phyloP scores from a whole-genome alignment of 2,888 invertebrate genomes.

The Lasioglossum pauxillum region DNA sequence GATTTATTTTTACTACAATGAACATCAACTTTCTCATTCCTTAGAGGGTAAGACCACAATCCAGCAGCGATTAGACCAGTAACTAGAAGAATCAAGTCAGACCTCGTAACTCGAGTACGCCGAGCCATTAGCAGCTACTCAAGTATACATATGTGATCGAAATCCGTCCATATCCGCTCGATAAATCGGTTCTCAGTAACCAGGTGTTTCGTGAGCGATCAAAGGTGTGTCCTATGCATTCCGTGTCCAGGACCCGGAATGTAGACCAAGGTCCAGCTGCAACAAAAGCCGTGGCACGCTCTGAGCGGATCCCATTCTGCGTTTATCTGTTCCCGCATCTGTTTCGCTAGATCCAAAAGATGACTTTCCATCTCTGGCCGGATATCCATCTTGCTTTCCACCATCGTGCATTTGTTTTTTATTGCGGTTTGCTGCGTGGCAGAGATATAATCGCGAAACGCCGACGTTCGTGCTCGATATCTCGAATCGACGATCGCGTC shows the following conservation, averaged over 20 bases:
- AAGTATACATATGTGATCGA: neutral
- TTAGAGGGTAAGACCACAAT: too few species aligned
- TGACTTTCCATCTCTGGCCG: slow-evolving; percentile 60
- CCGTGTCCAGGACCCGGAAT: slow-evolving; percentile 54
- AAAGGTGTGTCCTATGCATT: slow-evolving; percentile 65
- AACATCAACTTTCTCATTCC: too few species aligned
- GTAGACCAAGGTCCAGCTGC: slow-evolving; percentile 71
- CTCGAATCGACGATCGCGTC: slow-evolving; percentile 34
- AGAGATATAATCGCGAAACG: slow-evolving; percentile 39
- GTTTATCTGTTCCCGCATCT: slow-evolving; percentile 58
- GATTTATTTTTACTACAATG: neutral
- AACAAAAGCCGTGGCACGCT: slow-evolving; percentile 39
- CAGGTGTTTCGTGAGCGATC: slow-evolving; percentile 64
- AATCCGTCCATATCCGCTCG: slow-evolving; percentile 25
- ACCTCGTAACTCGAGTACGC: neutral
- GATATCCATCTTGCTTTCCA: slow-evolving; percentile 2
- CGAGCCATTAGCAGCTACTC: neutral
- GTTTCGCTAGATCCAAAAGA: slow-evolving; percentile 56
- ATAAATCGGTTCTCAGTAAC: slow-evolving; percentile 44
- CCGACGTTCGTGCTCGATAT: slow-evolving; percentile 28
- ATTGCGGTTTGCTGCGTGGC: slow-evolving; percentile 19
- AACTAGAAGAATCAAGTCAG: neutral
- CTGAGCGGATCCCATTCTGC: slow-evolving; percentile 30
- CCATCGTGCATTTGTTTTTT: slow-evolving; percentile 12
- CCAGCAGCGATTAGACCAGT: neutral